A percentile compares a stretch with the other conserved stretches of the same genome.
These are phyloP conservation scores for Bibio marci DNA, from an alignment of 2,888 invertebrate genomes.

Conservation along the genomic window DNA sequence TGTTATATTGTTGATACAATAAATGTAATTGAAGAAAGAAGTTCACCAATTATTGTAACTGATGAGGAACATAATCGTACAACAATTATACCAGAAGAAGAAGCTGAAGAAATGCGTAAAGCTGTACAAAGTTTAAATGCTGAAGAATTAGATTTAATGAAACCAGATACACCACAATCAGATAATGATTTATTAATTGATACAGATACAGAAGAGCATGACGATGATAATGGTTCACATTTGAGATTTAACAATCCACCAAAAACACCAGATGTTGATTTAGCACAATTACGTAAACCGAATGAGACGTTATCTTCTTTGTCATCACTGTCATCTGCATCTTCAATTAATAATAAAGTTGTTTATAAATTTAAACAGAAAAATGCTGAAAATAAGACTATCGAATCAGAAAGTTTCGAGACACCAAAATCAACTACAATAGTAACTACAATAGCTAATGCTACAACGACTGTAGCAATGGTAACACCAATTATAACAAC, in stretches of 20 bases:
- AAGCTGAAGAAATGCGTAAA: constrained; percentile 68
- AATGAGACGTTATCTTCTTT: not conserved
- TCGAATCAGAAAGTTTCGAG: too few relatives aligned
- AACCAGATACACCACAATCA: constrained; percentile 72
- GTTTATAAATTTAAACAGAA: not conserved
- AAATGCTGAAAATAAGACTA: constrained; percentile 6
- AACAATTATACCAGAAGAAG: constrained; percentile 42
- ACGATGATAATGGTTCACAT: constrained; percentile 33
- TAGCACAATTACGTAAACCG: constrained; percentile 18
- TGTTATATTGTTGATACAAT: constrained; percentile 31
- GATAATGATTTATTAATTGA: constrained; percentile 72
- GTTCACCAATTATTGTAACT: constrained; percentile 30
- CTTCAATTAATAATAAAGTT: not conserved
- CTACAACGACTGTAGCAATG: not conserved
- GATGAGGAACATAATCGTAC: constrained; percentile 29
- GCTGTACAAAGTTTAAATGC: constrained; percentile 66
- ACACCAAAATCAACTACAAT: constrained; percentile 15
- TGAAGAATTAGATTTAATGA: constrained; percentile 45
- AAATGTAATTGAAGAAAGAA: constrained; percentile 28
- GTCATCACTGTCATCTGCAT: not conserved
- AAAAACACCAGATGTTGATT: constrained; percentile 32
- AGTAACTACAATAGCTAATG: constrained; percentile 18
- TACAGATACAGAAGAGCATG: constrained; percentile 65
- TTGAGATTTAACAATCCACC: constrained; percentile 30
- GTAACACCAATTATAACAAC: constrained; percentile 10